Conservation (phyloP, 1,140 invertebrate species). For the Leguminivora glycinivorella region DNA sequence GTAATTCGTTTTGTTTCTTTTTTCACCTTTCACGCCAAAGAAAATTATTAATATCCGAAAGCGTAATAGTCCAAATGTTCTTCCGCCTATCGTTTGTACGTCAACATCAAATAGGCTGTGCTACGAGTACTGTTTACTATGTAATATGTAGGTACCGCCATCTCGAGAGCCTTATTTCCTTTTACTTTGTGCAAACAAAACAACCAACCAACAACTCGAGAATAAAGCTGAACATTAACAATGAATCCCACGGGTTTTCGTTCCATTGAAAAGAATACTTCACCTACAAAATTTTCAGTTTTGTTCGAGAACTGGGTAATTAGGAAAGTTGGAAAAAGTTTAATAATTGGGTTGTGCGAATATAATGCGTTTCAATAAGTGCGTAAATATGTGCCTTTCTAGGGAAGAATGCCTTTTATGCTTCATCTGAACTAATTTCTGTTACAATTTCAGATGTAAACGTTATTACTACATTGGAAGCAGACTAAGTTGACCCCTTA, state of each 20-base stretch:
- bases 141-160: background rate
- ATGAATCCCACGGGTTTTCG: background rate
- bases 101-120: background rate
- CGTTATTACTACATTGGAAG: too few relatives aligned
- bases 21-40: too few relatives aligned
- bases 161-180: background rate
- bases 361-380: too few relatives aligned
- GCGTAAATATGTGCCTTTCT: too few relatives aligned
- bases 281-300: background rate
- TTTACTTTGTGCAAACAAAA: constrained; percentile 27
- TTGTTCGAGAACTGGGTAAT: background rate
- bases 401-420: too few relatives aligned
- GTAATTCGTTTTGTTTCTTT: too few relatives aligned
- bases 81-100: background rate
- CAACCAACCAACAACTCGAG: constrained; percentile 5
- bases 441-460: too few relatives aligned
- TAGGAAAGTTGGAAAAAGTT: background rate
- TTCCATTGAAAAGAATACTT: background rate
- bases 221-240: constrained; percentile 3
- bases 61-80: background rate
- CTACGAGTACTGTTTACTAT: background rate
- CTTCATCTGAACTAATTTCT: too few relatives aligned
- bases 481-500: too few relatives aligned
- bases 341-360: background rate
- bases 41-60: background rate